Percentiles rank a stretch among this genome's conserved stretches.
phyloP scores from a whole-genome alignment of 2,888 invertebrate species.

The Plemyria rubiginata region DNA sequence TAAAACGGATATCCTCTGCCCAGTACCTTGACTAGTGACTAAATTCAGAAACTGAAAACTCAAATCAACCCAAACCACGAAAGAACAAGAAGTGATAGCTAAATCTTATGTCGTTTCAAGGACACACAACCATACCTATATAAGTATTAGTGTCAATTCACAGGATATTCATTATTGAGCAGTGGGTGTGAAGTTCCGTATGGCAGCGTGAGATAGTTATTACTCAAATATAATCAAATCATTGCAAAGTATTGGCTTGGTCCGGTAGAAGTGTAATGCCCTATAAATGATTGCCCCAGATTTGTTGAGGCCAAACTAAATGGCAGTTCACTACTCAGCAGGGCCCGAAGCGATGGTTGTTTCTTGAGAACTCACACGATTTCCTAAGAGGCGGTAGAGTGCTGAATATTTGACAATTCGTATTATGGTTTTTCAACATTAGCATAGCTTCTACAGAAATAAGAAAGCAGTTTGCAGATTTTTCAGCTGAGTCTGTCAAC shows the following conservation, averaged over 20 bases:
- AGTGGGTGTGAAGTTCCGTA: constrained; percentile 5
- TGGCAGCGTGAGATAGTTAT: constrained; percentile 11
- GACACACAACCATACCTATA: neutral
- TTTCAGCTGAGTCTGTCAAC: too few relatives aligned
- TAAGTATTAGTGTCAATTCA: constrained; percentile 3
- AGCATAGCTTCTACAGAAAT: neutral
- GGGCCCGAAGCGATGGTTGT: constrained; percentile 1
- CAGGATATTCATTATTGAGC: constrained; percentile 14
- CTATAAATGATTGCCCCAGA: constrained; percentile 28
- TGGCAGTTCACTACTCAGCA: constrained; percentile 23
- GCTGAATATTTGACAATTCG: neutral
- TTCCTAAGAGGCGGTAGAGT: neutral
- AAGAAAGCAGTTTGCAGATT: neutral
- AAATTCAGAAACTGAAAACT: constrained; percentile 30
- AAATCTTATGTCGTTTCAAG: constrained; percentile 8
- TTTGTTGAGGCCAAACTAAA: constrained; percentile 24
- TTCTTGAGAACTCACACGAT: neutral
- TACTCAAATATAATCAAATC: constrained; percentile 6
- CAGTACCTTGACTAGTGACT: constrained; percentile 35
- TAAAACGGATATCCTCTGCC: constrained; percentile 43
- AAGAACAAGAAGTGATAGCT: neutral
- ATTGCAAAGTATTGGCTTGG: constrained; percentile 21
- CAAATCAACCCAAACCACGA: neutral
- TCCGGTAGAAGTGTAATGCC: constrained; percentile 23
- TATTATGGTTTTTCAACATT: neutral